A percentile compares a stretch with the other conserved stretches of the same genome.
Evolutionary conservation across 2,113 vertebrate species (phyloP).

Genomic region (Verasper variegatus): DNA sequence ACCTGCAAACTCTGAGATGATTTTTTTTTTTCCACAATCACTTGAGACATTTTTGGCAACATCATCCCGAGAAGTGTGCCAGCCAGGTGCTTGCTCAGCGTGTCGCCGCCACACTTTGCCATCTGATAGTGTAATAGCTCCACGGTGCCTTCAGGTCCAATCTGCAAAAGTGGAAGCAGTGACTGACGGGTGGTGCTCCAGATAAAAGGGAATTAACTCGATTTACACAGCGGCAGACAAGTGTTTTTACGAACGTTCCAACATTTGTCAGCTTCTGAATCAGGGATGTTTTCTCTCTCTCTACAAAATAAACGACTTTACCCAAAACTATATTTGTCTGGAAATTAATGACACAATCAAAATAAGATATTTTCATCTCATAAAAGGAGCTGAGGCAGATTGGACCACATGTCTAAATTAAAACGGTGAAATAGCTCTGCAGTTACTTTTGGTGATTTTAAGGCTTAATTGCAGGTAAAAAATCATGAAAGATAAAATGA

Average conservation of each 20-base stretch:
- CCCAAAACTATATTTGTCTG: not conserved
- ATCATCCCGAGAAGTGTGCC: constrained; percentile 7
- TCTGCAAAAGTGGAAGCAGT: constrained; percentile 23
- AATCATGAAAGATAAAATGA: too few species aligned
- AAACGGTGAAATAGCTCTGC: too few species aligned
- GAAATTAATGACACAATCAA: too few species aligned
- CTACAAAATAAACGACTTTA: not conserved
- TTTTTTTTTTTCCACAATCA: constrained; percentile 13
- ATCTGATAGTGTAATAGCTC: constrained; percentile 49
- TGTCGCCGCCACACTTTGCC: constrained; percentile 26
- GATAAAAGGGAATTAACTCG: not conserved
- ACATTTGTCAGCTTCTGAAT: not conserved
- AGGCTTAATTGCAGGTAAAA: too few species aligned
- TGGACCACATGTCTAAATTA: too few species aligned
- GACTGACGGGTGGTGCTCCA: constrained; percentile 2
- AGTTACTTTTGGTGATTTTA: too few species aligned
- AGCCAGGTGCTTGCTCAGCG: constrained; percentile 12
- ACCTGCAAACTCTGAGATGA: not conserved
- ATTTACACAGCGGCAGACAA: not conserved
- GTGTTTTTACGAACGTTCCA: not conserved
- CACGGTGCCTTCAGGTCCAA: not conserved
- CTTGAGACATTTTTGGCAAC: constrained; percentile 1
- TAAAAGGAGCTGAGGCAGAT: too few species aligned
- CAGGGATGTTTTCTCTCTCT: not conserved
- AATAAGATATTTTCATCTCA: too few species aligned